These are phyloP conservation scores for Gila orcuttii DNA, from an alignment of 2,113 vertebrate genomes.

Conservation along the genomic window DNA sequence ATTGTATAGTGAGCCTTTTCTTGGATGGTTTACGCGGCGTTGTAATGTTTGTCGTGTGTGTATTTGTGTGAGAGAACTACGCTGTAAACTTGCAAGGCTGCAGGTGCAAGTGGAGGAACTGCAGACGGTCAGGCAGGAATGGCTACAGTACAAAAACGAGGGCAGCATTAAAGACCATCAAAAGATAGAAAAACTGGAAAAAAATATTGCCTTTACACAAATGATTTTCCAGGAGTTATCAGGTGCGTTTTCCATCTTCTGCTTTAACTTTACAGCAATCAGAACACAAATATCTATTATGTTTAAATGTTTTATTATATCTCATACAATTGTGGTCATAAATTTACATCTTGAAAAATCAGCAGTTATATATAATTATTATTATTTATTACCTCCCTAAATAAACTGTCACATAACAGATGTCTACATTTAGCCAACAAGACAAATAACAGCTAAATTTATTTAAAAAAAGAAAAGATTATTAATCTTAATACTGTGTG, in stretches of 20 bases:
- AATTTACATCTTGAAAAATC: neutral
- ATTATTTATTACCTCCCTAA: neutral
- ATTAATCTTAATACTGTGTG: too few relatives aligned
- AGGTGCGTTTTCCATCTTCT: conserved; percentile 70
- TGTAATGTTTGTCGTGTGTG: conserved; percentile 11
- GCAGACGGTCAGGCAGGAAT: conserved; percentile 72
- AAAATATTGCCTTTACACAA: conserved; percentile 69
- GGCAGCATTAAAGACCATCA: conserved; percentile 69
- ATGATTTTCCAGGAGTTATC: conserved; percentile 67
- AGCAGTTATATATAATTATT: too few relatives aligned
- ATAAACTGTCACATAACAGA: neutral
- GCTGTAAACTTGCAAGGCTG: conserved; percentile 58
- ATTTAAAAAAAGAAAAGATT: neutral
- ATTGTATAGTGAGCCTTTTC: neutral
- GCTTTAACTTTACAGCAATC: neutral
- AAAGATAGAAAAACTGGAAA: conserved; percentile 72
- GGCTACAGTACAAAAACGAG: conserved; percentile 78
- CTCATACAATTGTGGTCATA: neutral
- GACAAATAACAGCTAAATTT: neutral
- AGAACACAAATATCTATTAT: neutral
- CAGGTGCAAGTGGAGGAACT: conserved; percentile 65
- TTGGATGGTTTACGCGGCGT: neutral
- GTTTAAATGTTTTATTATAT: neutral
- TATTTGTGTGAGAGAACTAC: conserved; percentile 55
- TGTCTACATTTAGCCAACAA: neutral